Evolutionary conservation across 1,140 invertebrate species (phyloP).

Genomic region (Pseudobourletiella spinata): DNA sequence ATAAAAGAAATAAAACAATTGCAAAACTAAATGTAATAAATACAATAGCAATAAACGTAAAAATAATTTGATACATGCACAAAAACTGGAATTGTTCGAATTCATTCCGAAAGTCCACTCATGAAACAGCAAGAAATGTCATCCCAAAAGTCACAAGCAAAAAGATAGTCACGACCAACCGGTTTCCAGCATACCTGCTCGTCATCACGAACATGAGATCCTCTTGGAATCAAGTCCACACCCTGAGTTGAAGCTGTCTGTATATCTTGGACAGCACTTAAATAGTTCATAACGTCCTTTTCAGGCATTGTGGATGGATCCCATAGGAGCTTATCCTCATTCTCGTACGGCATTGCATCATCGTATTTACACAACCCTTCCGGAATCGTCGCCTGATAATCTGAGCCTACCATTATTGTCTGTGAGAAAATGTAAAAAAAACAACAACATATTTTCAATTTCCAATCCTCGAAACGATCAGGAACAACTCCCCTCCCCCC

Average conservation of each 20-base stretch:
- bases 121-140: no score
- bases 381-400: conserved; percentile 88
- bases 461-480: no score
- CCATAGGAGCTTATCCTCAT: conserved; percentile 92
- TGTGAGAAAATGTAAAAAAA: conserved; percentile 38
- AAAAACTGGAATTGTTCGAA: no score
- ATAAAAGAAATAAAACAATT: no score
- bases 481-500: no score
- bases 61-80: no score
- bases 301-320: conserved; percentile 68
- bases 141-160: no score
- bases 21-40: no score
- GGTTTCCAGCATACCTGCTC: conserved; percentile 57
- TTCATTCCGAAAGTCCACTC: no score
- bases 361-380: conserved; percentile 84
- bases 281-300: conserved; percentile 68
- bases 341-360: conserved; percentile 88
- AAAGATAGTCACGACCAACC: not conserved
- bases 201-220: conserved; percentile 79
- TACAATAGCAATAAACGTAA: no score
- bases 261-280: conserved; percentile 57
- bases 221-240: conserved; percentile 54
- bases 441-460: conserved; percentile 2
- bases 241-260: conserved; percentile 43
- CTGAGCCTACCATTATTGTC: conserved; percentile 91